Percentiles rank a stretch among this genome's conserved stretches.
phyloP scores from a whole-genome alignment of 2,797 vertebrate species.

The Myripristis jacobus region DNA sequence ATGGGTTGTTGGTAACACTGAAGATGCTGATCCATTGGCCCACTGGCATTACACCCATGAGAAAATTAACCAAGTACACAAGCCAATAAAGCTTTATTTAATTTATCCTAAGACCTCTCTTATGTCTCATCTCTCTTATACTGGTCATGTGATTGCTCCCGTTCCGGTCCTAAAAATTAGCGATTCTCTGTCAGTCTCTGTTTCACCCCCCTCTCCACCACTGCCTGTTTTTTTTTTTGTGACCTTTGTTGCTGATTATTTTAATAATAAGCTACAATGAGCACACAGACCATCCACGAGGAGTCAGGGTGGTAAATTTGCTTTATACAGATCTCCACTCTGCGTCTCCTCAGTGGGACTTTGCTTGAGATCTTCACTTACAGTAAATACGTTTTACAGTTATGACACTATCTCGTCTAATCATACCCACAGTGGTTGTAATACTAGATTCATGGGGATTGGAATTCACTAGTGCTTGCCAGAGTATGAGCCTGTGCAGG shows the following conservation, averaged over 20 bases:
- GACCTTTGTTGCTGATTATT: constrained; percentile 16
- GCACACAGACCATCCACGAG: background rate
- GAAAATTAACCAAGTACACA: constrained; percentile 30
- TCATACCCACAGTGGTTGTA: constrained; percentile 2
- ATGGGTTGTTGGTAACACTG: constrained; percentile 63
- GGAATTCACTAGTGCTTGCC: background rate
- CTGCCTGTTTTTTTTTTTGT: background rate
- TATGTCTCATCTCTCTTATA: background rate
- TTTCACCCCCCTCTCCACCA: background rate
- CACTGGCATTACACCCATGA: constrained; percentile 23
- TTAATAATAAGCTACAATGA: background rate
- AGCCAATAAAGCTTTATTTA: background rate
- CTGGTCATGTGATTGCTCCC: constrained; percentile 1
- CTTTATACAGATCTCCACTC: background rate
- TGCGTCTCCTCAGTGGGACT: background rate
- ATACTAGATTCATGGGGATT: background rate
- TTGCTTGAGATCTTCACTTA: background rate
- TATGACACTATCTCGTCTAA: background rate
- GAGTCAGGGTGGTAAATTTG: background rate
- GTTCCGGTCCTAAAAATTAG: background rate
- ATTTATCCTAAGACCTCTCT: background rate
- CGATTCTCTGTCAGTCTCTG: background rate
- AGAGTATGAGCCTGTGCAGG: background rate
- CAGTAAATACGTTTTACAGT: background rate
- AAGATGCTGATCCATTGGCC: constrained; percentile 49